phyloP scores from a whole-genome alignment of 2,888 invertebrate species.

The Capitulum mitella region DNA sequence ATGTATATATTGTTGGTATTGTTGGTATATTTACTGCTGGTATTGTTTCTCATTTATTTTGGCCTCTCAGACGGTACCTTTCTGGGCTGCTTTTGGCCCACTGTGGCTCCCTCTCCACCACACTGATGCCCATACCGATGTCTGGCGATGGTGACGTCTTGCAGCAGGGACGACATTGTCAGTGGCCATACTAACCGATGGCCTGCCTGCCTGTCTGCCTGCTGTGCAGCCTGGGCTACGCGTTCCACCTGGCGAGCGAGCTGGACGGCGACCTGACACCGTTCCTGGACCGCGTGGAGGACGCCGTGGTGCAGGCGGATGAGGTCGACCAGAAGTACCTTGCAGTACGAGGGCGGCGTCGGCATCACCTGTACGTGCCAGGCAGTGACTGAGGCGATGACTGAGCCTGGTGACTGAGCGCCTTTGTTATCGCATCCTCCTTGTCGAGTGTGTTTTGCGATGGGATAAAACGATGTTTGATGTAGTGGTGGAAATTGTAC shows the following conservation, averaged over 20 bases:
- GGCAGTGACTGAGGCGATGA: neutral
- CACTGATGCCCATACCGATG: neutral
- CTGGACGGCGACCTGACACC: slow-evolving; percentile 41
- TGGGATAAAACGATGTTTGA: too few relatives aligned
- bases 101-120: too few relatives aligned
- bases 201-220: neutral
- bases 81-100: neutral
- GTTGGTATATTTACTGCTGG: slow-evolving; percentile 26
- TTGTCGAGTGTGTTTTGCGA: too few relatives aligned
- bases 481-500: too few relatives aligned
- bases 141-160: neutral
- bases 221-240: slow-evolving; percentile 47
- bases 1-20: too few relatives aligned
- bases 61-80: neutral
- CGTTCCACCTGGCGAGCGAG: slow-evolving; percentile 63
- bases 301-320: slow-evolving; percentile 61
- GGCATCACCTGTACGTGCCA: slow-evolving; percentile 55
- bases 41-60: slow-evolving; percentile 21
- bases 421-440: too few relatives aligned
- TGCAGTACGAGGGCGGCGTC: slow-evolving; percentile 88
- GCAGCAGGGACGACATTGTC: neutral
- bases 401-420: too few relatives aligned
- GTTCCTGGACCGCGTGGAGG: slow-evolving; percentile 46
- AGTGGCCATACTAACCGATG: neutral
- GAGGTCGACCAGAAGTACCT: slow-evolving; percentile 79